A percentile compares a stretch with the other conserved stretches of the same genome.
These are phyloP conservation scores for Sebastes elongatus DNA, from an alignment of 2,797 vertebrate species.

Conservation along the genomic window DNA sequence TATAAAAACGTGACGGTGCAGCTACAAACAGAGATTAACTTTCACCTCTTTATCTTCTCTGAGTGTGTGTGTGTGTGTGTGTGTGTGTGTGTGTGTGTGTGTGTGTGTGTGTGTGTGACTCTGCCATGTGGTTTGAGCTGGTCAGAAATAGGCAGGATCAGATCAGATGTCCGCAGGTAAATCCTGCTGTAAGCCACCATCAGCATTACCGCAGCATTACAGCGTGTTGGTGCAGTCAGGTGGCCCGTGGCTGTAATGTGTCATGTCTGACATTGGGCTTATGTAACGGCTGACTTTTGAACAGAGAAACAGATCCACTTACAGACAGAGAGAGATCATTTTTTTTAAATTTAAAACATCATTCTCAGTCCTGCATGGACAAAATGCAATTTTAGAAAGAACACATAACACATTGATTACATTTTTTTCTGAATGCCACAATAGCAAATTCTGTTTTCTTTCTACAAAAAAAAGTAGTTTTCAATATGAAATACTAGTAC, in stretches of 20 bases:
- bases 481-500: constrained; percentile 76
- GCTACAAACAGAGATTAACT: constrained; percentile 29
- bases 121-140: constrained; percentile 45
- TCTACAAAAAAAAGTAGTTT: constrained; percentile 45
- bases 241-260: constrained; percentile 8
- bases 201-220: constrained; percentile 31
- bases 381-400: background rate
- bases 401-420: background rate
- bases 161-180: constrained; percentile 55
- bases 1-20: constrained; percentile 47
- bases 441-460: background rate
- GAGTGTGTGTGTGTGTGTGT: background rate
- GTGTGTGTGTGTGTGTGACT: constrained; percentile 7
- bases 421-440: background rate
- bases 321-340: background rate
- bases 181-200: constrained; percentile 57
- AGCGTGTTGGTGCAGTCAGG: constrained; percentile 9
- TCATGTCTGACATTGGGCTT: constrained; percentile 38
- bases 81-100: constrained; percentile 6
- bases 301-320: background rate
- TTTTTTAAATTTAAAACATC: background rate
- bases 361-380: background rate
- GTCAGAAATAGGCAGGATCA: constrained; percentile 69
- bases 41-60: constrained; percentile 14
- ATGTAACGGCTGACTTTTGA: background rate